Evolutionary conservation across 2,888 invertebrate genomes (phyloP), one percentile per base, ranked within the genome.

Genomic region (Amphipoea lucens): DNA sequence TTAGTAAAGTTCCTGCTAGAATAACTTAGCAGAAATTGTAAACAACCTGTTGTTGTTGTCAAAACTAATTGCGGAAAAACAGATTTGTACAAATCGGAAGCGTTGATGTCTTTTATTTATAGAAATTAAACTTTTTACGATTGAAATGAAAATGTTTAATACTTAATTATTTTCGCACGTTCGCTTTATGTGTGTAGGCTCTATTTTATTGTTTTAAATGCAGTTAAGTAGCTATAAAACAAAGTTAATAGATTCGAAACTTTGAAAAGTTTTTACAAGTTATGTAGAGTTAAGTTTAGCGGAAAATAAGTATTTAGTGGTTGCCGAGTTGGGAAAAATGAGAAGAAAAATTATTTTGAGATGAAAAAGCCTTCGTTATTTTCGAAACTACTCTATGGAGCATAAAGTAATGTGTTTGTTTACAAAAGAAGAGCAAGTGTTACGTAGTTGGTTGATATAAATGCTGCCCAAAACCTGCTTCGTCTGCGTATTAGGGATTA

Each of bases 61-160:
- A 68, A 69, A 84, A 76, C 11, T 54, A 70, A 36, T 70, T 65
- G 29, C 42, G 65, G 36, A 68, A 75, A 63, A 71, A 42, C 29
- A 36, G 14, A 51, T 79, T 48, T 54, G 20, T 40, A 65, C 20
- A 65, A 82, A 77, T 73, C 36, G 51, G 82, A 86, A 88, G 90
- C 94, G 94, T 94, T 94, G 94, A 94, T 92, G 93, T 94, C 94
- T 94, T 94, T 94, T 94, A 81, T 90, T 66, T 81, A 84, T 89
- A 87, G 82, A 82, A 82, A 80, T 68, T 45, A 42, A 70, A 60
- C 36, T 69, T 79, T 82, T 75, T 57, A 69, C 45, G 36, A 62
- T 60, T 68, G 7, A 71, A 86, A 57, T 73, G 42, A 42, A 76
- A 74, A 73, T 57, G 40, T 67, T 72, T 17, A 57, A 23, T 5